phyloP scores from a whole-genome alignment of 2,113 vertebrate species.

The Genyomyrus donnyi region DNA sequence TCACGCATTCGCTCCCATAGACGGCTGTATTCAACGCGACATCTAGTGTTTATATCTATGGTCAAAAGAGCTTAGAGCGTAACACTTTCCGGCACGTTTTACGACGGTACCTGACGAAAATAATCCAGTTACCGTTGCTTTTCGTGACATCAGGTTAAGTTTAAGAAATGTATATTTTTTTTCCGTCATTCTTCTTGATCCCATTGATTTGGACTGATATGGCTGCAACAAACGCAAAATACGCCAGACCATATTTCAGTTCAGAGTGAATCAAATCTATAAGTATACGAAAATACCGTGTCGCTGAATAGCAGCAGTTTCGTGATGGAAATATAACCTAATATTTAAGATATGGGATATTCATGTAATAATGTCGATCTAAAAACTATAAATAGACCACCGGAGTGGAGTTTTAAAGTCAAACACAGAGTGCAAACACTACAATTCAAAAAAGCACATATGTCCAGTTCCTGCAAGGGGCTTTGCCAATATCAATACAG shows the following conservation, averaged over 20 bases:
- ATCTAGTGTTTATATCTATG: background rate
- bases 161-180: background rate
- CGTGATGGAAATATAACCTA: background rate
- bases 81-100: background rate
- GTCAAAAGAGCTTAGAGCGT: background rate
- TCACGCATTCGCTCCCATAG: too few species aligned
- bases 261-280: background rate
- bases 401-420: background rate
- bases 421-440: background rate
- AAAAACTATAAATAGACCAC: background rate
- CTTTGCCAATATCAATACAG: background rate
- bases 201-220: background rate
- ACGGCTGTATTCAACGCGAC: too few species aligned
- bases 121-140: background rate
- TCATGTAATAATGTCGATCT: background rate
- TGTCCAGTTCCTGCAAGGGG: background rate
- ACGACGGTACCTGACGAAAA: background rate
- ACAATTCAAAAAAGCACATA: background rate
- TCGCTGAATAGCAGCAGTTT: background rate
- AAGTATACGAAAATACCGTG: background rate
- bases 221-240: background rate
- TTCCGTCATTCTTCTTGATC: background rate
- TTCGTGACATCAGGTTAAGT: background rate
- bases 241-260: background rate
- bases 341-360: background rate